phyloP scores from a whole-genome alignment of 2,888 invertebrate genomes.

The Ennomos erosarius region DNA sequence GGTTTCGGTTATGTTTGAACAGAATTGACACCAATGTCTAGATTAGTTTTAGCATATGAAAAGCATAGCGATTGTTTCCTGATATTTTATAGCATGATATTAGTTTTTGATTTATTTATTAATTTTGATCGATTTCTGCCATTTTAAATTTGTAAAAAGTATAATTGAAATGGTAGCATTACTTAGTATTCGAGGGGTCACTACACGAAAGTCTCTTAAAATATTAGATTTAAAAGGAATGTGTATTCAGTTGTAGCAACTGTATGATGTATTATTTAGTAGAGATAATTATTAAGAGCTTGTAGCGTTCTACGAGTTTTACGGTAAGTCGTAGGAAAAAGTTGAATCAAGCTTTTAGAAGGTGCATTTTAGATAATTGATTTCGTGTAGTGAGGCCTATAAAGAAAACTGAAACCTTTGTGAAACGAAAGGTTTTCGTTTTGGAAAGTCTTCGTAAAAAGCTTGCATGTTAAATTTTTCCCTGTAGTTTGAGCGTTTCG shows the following conservation, averaged over 20 bases:
- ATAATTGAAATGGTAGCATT: too few species aligned
- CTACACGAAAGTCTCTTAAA: too few species aligned
- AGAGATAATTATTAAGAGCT: too few species aligned
- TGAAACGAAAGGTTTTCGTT: neutral
- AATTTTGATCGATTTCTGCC: slow-evolving; percentile 23
- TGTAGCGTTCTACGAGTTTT: neutral
- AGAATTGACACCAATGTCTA: too few species aligned
- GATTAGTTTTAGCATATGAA: slow-evolving; percentile 3
- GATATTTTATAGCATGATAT: slow-evolving; percentile 26
- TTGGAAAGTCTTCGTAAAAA: neutral
- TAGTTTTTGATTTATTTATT: slow-evolving; percentile 1
- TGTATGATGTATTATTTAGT: too few species aligned
- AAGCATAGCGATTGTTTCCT: slow-evolving; percentile 36
- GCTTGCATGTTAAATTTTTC: slow-evolving; percentile 3
- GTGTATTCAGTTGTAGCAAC: too few species aligned
- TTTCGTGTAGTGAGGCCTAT: slow-evolving; percentile 11
- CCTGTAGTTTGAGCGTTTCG: neutral
- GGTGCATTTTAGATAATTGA: too few species aligned
- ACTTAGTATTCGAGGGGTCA: too few species aligned
- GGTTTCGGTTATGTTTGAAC: too few species aligned
- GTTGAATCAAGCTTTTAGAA: too few species aligned
- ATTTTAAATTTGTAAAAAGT: too few species aligned
- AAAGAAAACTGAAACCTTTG: neutral
- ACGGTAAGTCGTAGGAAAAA: neutral
- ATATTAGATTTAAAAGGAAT: too few species aligned